These are phyloP conservation scores for Bolinopsis microptera DNA, from an alignment of 37 sponge, comb jelly and placozoan species.

Conservation along the genomic window DNA sequence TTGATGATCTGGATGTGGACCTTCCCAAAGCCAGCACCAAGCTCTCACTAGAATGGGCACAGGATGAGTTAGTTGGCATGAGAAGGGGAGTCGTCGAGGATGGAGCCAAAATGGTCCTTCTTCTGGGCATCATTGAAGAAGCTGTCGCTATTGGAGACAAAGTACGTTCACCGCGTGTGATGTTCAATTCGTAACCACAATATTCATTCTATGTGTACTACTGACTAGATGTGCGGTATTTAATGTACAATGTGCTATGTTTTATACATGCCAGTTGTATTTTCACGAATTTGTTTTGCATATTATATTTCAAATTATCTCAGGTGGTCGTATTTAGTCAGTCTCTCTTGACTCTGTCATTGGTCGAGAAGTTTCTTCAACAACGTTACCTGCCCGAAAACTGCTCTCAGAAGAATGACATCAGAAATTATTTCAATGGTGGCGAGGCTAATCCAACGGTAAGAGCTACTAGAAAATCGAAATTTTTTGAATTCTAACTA, in stretches of 20 bases:
- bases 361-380: conserved; percentile 79
- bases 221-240: background rate
- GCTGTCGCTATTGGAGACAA: conserved; percentile 84
- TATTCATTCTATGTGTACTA: background rate
- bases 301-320: background rate
- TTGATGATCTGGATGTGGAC: conserved; percentile 64
- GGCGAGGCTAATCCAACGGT: background rate
- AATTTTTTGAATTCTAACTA: conserved; percentile 25
- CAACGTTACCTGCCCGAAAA: conserved; percentile 67
- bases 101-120: conserved; percentile 84
- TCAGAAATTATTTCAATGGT: conserved; percentile 23
- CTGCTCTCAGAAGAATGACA: background rate
- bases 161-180: no score
- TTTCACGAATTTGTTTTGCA: no score
- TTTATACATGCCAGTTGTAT: no score
- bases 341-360: conserved; percentile 80
- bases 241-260: no score
- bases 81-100: conserved; percentile 73
- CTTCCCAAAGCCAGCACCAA: conserved; percentile 20
- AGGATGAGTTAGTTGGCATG: conserved; percentile 67
- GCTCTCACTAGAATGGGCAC: conserved; percentile 26
- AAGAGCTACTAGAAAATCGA: background rate
- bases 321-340: conserved; percentile 73
- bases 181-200: background rate
- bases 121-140: conserved; percentile 77